Conservation (phyloP, 2,113 vertebrate genomes). For the Catharus bicknelli region DNA sequence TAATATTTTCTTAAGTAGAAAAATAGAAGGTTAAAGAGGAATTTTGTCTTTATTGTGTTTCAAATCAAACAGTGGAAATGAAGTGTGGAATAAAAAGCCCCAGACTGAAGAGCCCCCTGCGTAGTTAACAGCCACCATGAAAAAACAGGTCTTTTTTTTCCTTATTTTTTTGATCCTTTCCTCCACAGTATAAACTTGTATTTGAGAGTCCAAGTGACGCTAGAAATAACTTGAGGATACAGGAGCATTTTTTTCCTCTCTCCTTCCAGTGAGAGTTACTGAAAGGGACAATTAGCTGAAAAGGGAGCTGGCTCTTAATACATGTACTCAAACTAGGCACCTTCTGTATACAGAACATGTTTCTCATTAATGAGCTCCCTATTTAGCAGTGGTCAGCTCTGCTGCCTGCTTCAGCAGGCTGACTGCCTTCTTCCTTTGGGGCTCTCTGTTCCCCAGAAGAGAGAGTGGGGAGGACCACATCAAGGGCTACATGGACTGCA, state of each 20-base stretch:
- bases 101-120: neutral
- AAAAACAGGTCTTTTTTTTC: neutral
- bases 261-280: accelerated
- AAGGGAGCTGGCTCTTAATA: neutral
- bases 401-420: neutral
- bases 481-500: neutral
- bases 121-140: neutral
- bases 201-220: neutral
- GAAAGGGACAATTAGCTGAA: neutral
- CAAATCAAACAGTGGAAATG: neutral
- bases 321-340: neutral
- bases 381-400: neutral
- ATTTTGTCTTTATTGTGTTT: neutral
- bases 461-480: neutral
- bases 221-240: neutral
- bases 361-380: neutral
- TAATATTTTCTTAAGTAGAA: neutral
- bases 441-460: neutral
- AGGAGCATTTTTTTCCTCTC: neutral
- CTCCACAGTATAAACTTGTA: neutral
- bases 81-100: neutral
- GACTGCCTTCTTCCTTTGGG: neutral
- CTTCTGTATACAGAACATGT: neutral
- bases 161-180: neutral
- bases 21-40: neutral